These are phyloP conservation scores for Drosophila prolongata DNA, from an alignment of 2,888 invertebrate genomes.

Conservation along the genomic window DNA sequence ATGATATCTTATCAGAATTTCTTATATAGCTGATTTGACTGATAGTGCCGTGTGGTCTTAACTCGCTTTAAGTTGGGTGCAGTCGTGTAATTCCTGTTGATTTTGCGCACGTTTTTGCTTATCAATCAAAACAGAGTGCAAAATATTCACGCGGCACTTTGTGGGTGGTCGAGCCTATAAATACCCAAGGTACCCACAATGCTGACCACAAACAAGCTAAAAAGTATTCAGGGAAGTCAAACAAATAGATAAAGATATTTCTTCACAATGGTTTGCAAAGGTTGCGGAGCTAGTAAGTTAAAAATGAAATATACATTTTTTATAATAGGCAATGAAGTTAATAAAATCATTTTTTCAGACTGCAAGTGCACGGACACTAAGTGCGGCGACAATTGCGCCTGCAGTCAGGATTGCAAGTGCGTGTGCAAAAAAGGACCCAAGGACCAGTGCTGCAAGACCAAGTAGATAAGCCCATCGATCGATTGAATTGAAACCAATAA, in stretches of 20 bases:
- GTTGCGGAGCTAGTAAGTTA: conserved; percentile 68
- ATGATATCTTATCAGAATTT: conserved; percentile 34
- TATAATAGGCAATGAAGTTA: neutral
- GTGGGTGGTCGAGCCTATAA: conserved; percentile 47
- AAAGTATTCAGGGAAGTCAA: neutral
- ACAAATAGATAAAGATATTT: neutral
- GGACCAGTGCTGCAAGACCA: conserved; percentile 69
- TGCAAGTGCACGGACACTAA: conserved; percentile 66
- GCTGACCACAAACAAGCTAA: conserved; percentile 8
- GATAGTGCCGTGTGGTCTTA: conserved; percentile 16
- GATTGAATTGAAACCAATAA: neutral
- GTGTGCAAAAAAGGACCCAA: conserved; percentile 70
- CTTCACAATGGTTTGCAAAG: conserved; percentile 70
- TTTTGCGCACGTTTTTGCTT: conserved; percentile 63
- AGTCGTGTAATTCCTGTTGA: conserved; percentile 54
- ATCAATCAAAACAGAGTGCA: conserved; percentile 46
- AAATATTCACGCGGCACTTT: conserved; percentile 25
- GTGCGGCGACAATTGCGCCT: conserved; percentile 73
- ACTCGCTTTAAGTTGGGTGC: conserved; percentile 26
- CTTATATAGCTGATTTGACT: neutral
- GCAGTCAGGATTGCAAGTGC: conserved; percentile 69
- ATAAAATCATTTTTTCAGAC: conserved; percentile 41
- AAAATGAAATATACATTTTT: neutral
- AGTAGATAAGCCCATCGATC: conserved; percentile 3
- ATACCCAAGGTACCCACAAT: conserved; percentile 13